Base-by-base conservation (phyloP, 2,797 vertebrate genomes). In the Syndactyla subalaris region DNA sequence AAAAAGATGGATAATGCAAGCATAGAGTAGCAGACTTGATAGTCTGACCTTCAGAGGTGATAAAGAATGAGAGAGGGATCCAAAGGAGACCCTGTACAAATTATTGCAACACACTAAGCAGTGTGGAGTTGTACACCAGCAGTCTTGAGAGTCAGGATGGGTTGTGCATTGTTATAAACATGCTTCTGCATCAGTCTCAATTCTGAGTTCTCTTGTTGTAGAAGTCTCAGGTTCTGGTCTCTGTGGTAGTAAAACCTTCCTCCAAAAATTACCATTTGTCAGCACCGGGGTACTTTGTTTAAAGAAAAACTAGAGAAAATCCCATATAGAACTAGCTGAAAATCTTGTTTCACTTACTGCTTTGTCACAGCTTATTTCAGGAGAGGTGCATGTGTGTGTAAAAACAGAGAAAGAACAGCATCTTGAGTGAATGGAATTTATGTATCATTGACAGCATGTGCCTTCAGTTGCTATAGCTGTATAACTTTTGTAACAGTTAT, bases 301-400 rank as follows among this genome's bases (percentile, higher is more conserved):
- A 62, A 83, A 52, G 21, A 73, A 76, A 88, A 66, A 38, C 14
- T 54, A 10, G 7, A 36, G 21, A 65, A 93, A 90, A 29, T 38
- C 11, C 17, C 41, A 4, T 10, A 45, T 6, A 19, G 36, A 63
- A 49, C 63, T 79, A 20, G 43, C 41, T 73, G 21, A 76, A 78
- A 65, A 46, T 66, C 21, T 36, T 43, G 3, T 9, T 66, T 79
- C 7, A 22, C 6, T 66, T 70, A 41, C 6, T 46, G 12, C 22
- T 75, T 85, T 87, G 49, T 61, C 54, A 52, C 45, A 63, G 29
- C 30, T 59, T 79, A 22, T 71, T 92, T 71, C 24, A 41, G 29
- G 13, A 66, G 6, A 5, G 5, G 1, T 14, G 4, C 1, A 0
- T 32, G 7, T 62, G 10, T 57, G 10, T 58, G 4, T 66, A 39